Conservation (phyloP, 2,113 vertebrate species). For the Balaeniceps rex region DNA sequence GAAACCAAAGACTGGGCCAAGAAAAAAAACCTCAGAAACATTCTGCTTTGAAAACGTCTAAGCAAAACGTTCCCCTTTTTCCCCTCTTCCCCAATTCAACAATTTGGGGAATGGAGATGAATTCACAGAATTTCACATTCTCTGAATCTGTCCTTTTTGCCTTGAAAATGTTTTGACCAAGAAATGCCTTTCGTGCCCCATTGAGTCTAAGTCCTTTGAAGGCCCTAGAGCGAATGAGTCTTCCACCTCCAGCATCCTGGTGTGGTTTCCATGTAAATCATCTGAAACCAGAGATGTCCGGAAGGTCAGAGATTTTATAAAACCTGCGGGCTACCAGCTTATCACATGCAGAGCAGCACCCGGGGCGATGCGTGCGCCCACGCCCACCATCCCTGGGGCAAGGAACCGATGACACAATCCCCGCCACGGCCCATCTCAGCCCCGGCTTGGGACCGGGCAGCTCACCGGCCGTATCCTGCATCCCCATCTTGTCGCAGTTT, state of each 20-base stretch:
- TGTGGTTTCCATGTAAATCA: not conserved
- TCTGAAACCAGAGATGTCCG: not conserved
- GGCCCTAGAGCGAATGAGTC: not conserved
- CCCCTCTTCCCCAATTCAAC: not conserved
- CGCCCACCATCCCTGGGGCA: not conserved
- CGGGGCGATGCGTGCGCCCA: not conserved
- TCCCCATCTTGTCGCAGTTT: not conserved
- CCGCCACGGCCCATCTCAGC: not conserved
- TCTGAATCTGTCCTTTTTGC: not conserved
- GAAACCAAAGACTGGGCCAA: constrained; percentile 14
- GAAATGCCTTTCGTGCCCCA: not conserved
- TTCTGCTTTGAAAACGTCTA: constrained; percentile 1
- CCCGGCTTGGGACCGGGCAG: rapidly evolving
- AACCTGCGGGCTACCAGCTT: not conserved
- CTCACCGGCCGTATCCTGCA: not conserved
- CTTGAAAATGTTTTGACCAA: not conserved
- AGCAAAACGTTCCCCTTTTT: not conserved
- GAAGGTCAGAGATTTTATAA: not conserved
- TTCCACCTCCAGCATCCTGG: not conserved
- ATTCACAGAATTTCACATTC: constrained; percentile 29
- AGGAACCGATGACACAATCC: not conserved
- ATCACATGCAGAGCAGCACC: not conserved
- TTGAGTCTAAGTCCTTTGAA: not conserved
- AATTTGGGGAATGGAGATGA: constrained; percentile 10
- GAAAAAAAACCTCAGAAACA: constrained; percentile 18